Evolutionary conservation across 2,797 vertebrate species (phyloP), one percentile per base, ranked within the genome.

Genomic region (Halcyon badia): DNA sequence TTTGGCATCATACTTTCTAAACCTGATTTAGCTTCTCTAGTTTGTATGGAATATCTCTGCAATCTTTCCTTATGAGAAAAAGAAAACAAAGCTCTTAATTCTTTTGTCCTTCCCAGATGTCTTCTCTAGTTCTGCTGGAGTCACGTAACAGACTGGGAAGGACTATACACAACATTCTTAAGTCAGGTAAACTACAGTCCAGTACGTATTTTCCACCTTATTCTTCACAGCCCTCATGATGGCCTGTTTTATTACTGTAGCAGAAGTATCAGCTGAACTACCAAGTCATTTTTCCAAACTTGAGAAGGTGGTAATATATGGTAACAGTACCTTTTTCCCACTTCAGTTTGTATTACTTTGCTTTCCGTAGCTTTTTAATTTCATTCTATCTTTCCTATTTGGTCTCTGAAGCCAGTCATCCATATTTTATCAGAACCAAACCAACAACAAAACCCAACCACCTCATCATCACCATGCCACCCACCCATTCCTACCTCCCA

Each of bases 401-500:
- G 30, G 25, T 9, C 39, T 44, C 46, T 66, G 60, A 90, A 86
- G 14, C 8, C 33, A 54, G n/a, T 76, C 4, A 39, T 49, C 46
- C 37, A 19, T 14, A 49, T 44, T 21, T 48, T 31, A 57, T 5
- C 15, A 56, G 52, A 70, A 88, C 6, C 20, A 71, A 72, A 48
- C 0, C 12, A 66, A 19, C 5, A 37, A 9, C 11, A 75, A 41
- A 22, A 14, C 7, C 8, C 8, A 71, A 41, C 1, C 17, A 37
- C 10, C 18, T 30, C 37, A 62, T 7, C 42, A 81, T 9, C 37
- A 46, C 35, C n/a, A 44, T 31, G 31, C 15, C 30, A 19, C 7
- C 7, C 16, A 48, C 20, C 7, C 3, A 52, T 51, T 51, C 49
- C 26, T 1, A 30, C 2, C 3, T 10, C 17, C 3, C 4, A 15